Evolutionary conservation across 2,797 vertebrate genomes (phyloP).

Genomic region (Poeciliopsis infans): DNA sequence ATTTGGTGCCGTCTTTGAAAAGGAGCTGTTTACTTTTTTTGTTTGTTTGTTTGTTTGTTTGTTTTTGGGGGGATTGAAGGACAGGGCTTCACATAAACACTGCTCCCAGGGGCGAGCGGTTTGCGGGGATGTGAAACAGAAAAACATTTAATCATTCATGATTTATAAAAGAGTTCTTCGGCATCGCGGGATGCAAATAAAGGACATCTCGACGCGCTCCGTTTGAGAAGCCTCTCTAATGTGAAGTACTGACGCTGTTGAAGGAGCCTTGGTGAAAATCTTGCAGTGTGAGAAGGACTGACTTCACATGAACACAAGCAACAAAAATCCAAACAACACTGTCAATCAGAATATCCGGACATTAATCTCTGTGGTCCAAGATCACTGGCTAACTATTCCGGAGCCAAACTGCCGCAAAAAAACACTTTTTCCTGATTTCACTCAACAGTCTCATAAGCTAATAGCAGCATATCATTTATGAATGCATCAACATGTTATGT

Average conservation of each 20-base stretch:
- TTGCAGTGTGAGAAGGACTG: slow-evolving; percentile 11
- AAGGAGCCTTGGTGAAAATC: slow-evolving; percentile 3
- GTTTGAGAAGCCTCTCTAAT: neutral
- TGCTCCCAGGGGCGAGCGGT: neutral
- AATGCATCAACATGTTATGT: neutral
- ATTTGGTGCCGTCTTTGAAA: slow-evolving; percentile 14
- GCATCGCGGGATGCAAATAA: slow-evolving; percentile 18
- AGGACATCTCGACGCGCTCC: slow-evolving; percentile 5
- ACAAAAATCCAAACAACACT: neutral
- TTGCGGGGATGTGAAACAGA: slow-evolving; percentile 12
- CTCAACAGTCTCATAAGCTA: neutral
- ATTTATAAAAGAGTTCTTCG: slow-evolving; percentile 8
- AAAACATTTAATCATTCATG: slow-evolving; percentile 16
- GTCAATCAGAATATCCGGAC: neutral
- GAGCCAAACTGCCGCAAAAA: neutral
- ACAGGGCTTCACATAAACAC: slow-evolving; percentile 15
- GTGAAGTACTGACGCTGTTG: slow-evolving; percentile 6
- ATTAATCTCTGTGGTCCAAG: neutral
- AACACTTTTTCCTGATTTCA: neutral
- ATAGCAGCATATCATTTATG: neutral
- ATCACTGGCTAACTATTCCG: neutral
- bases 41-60: too few relatives aligned
- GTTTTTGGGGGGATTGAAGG: neutral
- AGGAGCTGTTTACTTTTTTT: slow-evolving; percentile 4
- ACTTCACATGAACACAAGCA: slow-evolving; percentile 10